Evolutionary conservation across 2,113 vertebrate species (phyloP).

Genomic region (Cyrtonyx montezumae): DNA sequence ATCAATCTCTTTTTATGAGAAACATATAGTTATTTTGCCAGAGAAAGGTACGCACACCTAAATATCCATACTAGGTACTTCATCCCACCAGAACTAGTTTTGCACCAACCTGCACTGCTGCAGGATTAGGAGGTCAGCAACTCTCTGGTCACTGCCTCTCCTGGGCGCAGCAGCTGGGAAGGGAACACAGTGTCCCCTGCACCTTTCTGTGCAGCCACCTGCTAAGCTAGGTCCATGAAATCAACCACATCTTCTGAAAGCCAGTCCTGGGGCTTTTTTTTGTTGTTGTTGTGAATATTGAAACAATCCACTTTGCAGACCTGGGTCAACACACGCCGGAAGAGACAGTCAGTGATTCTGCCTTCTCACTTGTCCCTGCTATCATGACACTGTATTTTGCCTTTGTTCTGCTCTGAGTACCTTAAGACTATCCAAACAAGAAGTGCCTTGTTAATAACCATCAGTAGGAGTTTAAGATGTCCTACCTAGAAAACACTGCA

Average conservation of each 20-base stretch:
- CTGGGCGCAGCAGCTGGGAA: background rate
- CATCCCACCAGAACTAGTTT: background rate
- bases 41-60: rapidly evolving
- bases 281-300: background rate
- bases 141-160: background rate
- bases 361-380: background rate
- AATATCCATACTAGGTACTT: background rate
- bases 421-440: background rate
- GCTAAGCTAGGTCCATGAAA: background rate
- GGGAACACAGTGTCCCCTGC: rapidly evolving
- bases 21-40: background rate
- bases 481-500: background rate
- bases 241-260: rapidly evolving
- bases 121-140: background rate
- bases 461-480: background rate
- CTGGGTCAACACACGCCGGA: background rate
- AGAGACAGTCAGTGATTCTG: rapidly evolving
- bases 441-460: background rate
- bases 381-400: background rate
- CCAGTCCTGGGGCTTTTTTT: rapidly evolving
- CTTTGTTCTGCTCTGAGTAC: background rate
- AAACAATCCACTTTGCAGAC: background rate
- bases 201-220: rapidly evolving
- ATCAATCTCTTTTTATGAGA: background rate
- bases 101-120: background rate